Evolutionary conservation across 2,797 vertebrate genomes (phyloP), one percentile per base, ranked within the genome.

Genomic region (Sylvilagus floridanus): DNA sequence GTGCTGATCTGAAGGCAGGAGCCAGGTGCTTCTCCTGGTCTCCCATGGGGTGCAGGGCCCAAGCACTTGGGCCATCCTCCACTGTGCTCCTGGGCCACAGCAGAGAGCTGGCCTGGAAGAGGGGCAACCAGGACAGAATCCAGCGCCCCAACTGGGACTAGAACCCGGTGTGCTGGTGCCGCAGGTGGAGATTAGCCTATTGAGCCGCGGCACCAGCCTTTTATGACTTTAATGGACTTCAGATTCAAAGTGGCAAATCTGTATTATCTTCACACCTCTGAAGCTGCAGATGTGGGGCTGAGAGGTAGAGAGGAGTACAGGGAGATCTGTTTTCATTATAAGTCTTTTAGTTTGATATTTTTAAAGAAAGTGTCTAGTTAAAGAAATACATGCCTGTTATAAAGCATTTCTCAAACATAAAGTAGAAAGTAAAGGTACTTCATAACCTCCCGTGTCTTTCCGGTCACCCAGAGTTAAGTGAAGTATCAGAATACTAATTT

Each of bases 241-340:
- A 84, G 75, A 92, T 83, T 76, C 86, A 93, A 84, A 93, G 57
- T 69, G 65, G 50, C 47, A 96, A 63, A 57, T 50, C 54, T 57
- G 54, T 88, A 50, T 73, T 88, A 86, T 62, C 72, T 79, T 71
- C 73, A 83, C 32, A 90, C 42, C 52, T 85, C 60, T 85, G 62
- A 54, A 69, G 26, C 32, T 10, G 10, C 32, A 52, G 24, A 1
- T 24, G 47, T 3, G 22, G 16, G 42, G 22, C 37, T 32, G 50
- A 82, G 30, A 4, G 14, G 32, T 28, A 54, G 5, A 2, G 5
- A 37, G 52, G n/a, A 47, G 24, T 4, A 10, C 10, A 63, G 28
- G 30, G 79, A 54, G n/a, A 42, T 10, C 10, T 60, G 32, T 54
- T 71, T 50, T 69, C 42, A 75, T 79, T 65, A 35, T 54, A 60